These are phyloP conservation scores for Alouatta palliata DNA, from an alignment of 2,113 vertebrate species.

Conservation along the genomic window DNA sequence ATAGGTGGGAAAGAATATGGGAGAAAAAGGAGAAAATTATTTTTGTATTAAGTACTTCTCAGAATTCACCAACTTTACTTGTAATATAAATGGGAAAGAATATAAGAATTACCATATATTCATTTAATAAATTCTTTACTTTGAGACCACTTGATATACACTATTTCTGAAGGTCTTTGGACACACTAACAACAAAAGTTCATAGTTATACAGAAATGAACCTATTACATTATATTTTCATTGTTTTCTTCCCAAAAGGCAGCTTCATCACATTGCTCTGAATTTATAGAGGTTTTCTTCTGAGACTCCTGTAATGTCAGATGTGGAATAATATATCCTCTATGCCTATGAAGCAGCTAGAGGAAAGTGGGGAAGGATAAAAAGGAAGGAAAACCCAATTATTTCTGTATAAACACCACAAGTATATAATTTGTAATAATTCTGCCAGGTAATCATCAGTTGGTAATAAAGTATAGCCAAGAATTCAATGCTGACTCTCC, in stretches of 20 bases:
- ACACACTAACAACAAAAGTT: neutral
- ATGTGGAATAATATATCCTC: neutral
- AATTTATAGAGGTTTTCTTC: conserved; percentile 50
- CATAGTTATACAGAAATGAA: conserved; percentile 37
- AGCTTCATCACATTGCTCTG: conserved; percentile 21
- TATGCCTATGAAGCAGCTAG: neutral
- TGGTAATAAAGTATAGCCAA: neutral
- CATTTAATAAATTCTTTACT: conserved; percentile 54
- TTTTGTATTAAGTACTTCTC: conserved; percentile 77
- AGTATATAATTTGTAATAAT: neutral
- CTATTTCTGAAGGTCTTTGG: neutral
- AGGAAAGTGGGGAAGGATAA: neutral
- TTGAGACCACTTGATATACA: conserved; percentile 48
- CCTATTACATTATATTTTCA: neutral
- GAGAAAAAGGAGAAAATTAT: conserved; percentile 73
- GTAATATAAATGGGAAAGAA: conserved; percentile 71
- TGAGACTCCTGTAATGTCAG: conserved; percentile 23
- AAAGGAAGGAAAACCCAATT: neutral
- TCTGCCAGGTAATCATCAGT: neutral
- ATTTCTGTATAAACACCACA: conserved; percentile 8
- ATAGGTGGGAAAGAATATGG: conserved; percentile 70
- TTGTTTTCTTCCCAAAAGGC: conserved; percentile 10
- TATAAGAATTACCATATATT: conserved; percentile 35
- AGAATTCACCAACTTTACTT: conserved; percentile 74
- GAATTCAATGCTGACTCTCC: conserved; percentile 16